Evolutionary conservation across 1,140 invertebrate species (phyloP).

Genomic region (Drosophila serrata): DNA sequence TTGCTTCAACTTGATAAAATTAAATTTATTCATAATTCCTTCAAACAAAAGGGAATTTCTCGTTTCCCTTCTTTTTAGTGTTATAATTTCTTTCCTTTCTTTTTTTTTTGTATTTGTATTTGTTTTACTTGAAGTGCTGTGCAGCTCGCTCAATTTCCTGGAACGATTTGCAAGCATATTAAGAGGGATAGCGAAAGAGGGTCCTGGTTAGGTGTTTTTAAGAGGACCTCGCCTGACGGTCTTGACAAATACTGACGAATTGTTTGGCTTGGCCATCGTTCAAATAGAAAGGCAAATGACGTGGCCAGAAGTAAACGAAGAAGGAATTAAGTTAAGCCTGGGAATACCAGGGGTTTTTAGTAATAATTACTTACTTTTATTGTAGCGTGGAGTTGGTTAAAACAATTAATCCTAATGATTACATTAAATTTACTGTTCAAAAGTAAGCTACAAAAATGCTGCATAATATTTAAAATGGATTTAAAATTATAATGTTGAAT

Average conservation of each 20-base stretch:
- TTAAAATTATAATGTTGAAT: too few relatives aligned
- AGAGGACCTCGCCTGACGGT: constrained; percentile 19
- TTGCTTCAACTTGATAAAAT: constrained; percentile 41
- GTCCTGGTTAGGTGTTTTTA: not conserved
- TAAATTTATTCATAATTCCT: constrained; percentile 61
- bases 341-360: not conserved
- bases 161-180: constrained; percentile 73
- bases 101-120: constrained; percentile 16
- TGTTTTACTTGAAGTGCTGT: constrained; percentile 62
- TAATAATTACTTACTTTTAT: not conserved
- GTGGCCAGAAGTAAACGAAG: constrained; percentile 8
- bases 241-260: constrained; percentile 69
- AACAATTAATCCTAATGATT: constrained; percentile 8
- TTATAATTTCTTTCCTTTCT: constrained; percentile 3
- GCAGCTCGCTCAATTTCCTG: constrained; percentile 77
- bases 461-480: too few relatives aligned
- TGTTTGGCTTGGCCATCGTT: constrained; percentile 50
- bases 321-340: not conserved
- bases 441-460: not conserved
- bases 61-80: constrained; percentile 15
- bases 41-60: constrained; percentile 46
- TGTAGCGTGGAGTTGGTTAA: not conserved
- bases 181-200: constrained; percentile 6
- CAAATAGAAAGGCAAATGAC: constrained; percentile 45
- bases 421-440: not conserved